Conservation (phyloP, 2,888 invertebrate genomes). For the Drosophila algonquin region DNA sequence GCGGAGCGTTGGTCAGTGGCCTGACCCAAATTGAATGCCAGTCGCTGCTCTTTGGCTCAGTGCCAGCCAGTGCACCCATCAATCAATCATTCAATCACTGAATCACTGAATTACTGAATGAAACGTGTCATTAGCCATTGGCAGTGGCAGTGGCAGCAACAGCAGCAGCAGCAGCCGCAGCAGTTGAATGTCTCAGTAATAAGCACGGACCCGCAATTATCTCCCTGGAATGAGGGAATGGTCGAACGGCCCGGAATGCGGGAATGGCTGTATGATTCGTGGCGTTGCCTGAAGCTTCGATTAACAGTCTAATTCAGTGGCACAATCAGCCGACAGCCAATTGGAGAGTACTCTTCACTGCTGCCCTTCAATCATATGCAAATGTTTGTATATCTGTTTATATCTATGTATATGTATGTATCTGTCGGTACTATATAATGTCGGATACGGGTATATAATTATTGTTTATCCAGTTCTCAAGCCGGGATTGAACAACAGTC, state of each 20-base stretch:
- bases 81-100: constrained; percentile 23
- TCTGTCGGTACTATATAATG: not conserved
- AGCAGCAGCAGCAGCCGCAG: no score
- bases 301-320: constrained; percentile 2
- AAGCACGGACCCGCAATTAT: constrained; percentile 12
- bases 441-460: not conserved
- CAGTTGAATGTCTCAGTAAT: constrained; percentile 8
- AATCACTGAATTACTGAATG: constrained; percentile 16
- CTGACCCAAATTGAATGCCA: constrained; percentile 25
- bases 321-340: not conserved
- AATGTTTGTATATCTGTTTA: not conserved
- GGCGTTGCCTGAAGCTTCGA: not conserved
- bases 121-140: constrained; percentile 4
- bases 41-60: not conserved
- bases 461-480: no score
- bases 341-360: no score
- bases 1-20: not conserved
- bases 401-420: constrained; percentile 1
- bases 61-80: not conserved
- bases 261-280: constrained; percentile 1
- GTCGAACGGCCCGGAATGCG: constrained; percentile 22
- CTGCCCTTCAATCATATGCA: no score
- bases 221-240: constrained; percentile 9
- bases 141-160: not conserved
- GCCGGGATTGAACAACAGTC: constrained; percentile 33